Evolutionary conservation across 1,140 invertebrate species (phyloP), one percentile per base, ranked within the genome.

Genomic region (Drosophila biarmipes): DNA sequence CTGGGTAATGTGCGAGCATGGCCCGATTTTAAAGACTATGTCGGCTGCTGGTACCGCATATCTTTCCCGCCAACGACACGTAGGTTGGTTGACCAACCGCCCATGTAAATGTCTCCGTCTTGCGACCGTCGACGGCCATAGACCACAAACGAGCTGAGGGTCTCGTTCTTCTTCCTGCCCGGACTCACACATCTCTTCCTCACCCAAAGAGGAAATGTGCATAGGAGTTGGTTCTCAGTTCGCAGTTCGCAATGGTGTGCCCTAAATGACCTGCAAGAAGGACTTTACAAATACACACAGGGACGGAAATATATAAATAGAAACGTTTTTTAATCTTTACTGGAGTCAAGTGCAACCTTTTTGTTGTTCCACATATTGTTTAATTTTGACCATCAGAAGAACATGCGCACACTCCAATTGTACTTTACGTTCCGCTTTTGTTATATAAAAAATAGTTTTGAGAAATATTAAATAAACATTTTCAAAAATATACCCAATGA

Each of bases 81-180:
- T 82, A 74, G 63, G 73, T 56, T 67, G 64, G 75, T 58, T 68
- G 37, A 27, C 31, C 51, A 82, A 66, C 71, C 37, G 75, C 71
- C 75, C 79, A 87, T 84, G 84, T 84, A 87, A 87, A 87, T 87
- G 64, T 54, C 63, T 61, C 63, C 68, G 62, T 51, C 73, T 68
- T 64, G 42, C 52, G 53, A 67, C 78, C 68, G 55, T 63, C 49
- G 58, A 77, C 58, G 58, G 61, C 53, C 75, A 68, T 51, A 21
- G 58, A 78, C 72, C 64, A 66, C 51, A 80, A 58, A 61, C 78
- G 67, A 77, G 57, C 68, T 62, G 17, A 42, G 38, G 21, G 40
- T 42, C 29, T 21, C 29, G 34, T 27, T 15, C 31, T 35, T 12
- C 17, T 38, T 53, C 55, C 21, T 42, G 21, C 14, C 42, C 24